These are phyloP conservation scores for Perdix hodgsoniae DNA, from an alignment of 2,797 vertebrate genomes.

Conservation along the genomic window DNA sequence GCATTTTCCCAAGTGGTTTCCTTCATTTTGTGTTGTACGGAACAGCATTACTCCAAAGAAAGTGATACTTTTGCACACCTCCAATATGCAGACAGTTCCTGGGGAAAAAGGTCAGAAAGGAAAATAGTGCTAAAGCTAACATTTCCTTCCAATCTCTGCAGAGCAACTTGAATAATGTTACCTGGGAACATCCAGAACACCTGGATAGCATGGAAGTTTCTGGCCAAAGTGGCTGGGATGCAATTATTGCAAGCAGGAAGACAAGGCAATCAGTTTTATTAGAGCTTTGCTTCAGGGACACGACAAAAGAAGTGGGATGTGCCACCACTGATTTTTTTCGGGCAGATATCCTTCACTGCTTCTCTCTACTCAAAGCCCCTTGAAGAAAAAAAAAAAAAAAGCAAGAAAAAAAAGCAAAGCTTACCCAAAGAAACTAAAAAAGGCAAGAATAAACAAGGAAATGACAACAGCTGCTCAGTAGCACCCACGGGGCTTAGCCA, in stretches of 20 bases:
- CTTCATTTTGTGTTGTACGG: background rate
- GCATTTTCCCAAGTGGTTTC: background rate
- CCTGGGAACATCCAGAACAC: background rate
- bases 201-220: background rate
- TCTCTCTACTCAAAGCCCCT: background rate
- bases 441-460: background rate
- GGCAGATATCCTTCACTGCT: background rate
- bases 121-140: background rate
- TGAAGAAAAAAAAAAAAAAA: background rate
- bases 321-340: background rate
- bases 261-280: background rate
- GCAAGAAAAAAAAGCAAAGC: background rate
- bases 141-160: background rate
- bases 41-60: background rate
- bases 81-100: background rate
- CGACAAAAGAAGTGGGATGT: rapidly evolving
- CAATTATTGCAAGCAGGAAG: background rate
- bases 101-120: background rate
- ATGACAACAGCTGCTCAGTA: rapidly evolving
- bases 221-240: too few species aligned
- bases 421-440: background rate
- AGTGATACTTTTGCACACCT: rapidly evolving
- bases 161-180: background rate
- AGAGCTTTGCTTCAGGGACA: background rate
- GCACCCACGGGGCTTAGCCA: background rate